Evolutionary conservation across 1,140 invertebrate species (phyloP).

Genomic region (Tetragonula clypearis): DNA sequence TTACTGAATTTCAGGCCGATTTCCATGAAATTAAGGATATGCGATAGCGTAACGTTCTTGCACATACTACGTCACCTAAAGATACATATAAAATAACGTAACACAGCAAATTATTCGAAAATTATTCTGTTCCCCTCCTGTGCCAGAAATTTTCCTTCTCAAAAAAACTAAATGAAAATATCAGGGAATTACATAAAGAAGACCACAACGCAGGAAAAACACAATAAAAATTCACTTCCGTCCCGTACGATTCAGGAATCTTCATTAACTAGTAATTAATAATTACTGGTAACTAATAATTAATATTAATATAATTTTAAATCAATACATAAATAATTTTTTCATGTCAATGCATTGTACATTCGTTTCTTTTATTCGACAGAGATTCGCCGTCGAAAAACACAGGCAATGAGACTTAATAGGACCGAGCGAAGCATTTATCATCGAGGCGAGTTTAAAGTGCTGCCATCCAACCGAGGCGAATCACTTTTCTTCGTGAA

Average conservation of each 20-base stretch:
- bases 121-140: background rate
- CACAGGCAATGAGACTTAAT: background rate
- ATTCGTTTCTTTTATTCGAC: background rate
- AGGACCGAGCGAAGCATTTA: background rate
- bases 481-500: background rate
- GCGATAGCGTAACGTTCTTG: background rate
- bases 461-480: no score
- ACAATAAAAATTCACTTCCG: background rate
- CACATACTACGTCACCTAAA: background rate
- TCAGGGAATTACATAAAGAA: no score
- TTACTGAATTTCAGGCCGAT: conserved; percentile 5
- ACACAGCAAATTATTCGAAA: conserved; percentile 9
- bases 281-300: no score
- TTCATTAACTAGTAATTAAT: no score
- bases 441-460: background rate
- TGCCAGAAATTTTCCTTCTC: background rate
- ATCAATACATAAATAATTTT: background rate
- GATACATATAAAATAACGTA: background rate
- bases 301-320: no score
- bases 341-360: background rate
- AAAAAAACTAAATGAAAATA: no score
- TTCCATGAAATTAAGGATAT: background rate
- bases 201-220: no score
- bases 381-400: background rate
- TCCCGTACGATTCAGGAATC: background rate